Base-by-base conservation (phyloP, 2,888 invertebrate species). In the Eupithecia dodoneata region DNA sequence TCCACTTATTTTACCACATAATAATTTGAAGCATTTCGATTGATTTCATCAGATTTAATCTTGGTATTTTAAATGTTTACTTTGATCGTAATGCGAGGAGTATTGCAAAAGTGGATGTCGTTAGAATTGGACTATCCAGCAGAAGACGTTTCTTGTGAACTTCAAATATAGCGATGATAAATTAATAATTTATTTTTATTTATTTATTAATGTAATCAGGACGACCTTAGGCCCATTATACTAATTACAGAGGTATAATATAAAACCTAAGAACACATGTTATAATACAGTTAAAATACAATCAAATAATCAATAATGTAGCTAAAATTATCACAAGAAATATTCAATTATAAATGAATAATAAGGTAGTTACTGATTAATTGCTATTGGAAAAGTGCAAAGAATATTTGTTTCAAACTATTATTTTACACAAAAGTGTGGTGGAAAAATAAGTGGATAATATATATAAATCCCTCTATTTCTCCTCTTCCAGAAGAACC, bases 401-500 rank as follows among this genome's bases (percentile, higher is more conserved):
- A 4, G 4, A 70, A 71, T 69, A 13, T 74, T 76, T 72, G 90
- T 92, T 92, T 93, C 92, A 93, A 94, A 92, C 92, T 91, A 91
- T 89, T 93, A 92, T 87, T 87, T 74, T 52, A 79, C 73, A 81
- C 74, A 75, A 52, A 66, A 47, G 78, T 76, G 49, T 76, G 77
- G 87, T 91, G 91, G 88, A 77, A 90, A 92, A 94, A 93, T 91
- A 90, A 92, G 93, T 93, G 92, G 90, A 90, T 86, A 81, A 85
- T 85, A 79, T 52, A 86, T 78, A 5, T 67, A 86, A 85, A 80
- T 82, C 93, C 94, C 93, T 94, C 94, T 94, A 94, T 92, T 94
- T 94, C 92, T 95, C 95, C 88, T 94, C 95, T 96, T 97, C 96
- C 97, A 98, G 96, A 89, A 97, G 96, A 91, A 98, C 98, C 94